A percentile compares a stretch with the other conserved stretches of the same genome.
phyloP scores from a whole-genome alignment of 2,888 invertebrate genomes.

The Parelbella ahira region DNA sequence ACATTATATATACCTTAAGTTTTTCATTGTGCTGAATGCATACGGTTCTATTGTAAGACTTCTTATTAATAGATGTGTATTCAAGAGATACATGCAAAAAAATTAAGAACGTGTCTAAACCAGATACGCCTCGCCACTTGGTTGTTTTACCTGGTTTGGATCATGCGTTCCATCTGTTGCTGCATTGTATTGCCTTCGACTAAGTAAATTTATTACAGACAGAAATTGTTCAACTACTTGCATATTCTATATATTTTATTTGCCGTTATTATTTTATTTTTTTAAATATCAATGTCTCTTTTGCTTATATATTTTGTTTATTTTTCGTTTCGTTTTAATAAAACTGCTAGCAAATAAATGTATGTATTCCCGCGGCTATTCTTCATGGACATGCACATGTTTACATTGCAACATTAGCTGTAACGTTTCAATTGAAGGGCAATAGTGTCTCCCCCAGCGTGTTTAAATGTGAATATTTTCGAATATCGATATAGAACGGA shows the following conservation, averaged over 20 bases:
- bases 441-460: too few relatives aligned
- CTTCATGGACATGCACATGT: too few relatives aligned
- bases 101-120: constrained; percentile 41
- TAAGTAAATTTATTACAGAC: constrained; percentile 1
- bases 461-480: constrained; percentile 3
- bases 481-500: constrained; percentile 19
- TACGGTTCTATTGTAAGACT: constrained; percentile 41
- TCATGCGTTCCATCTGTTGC: constrained; percentile 12
- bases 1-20: constrained; percentile 41
- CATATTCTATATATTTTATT: background rate
- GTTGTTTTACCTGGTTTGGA: constrained; percentile 37
- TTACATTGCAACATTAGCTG: too few relatives aligned
- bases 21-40: constrained; percentile 32
- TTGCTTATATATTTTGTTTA: background rate
- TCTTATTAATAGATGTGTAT: constrained; percentile 43
- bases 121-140: constrained; percentile 29
- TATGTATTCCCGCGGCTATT: too few relatives aligned
- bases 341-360: too few relatives aligned
- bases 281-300: too few relatives aligned
- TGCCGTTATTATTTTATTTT: too few relatives aligned
- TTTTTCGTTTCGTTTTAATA: too few relatives aligned
- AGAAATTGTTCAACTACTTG: background rate
- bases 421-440: too few relatives aligned
- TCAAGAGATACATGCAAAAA: constrained; percentile 53
- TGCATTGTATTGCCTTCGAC: constrained; percentile 16